Base-by-base conservation (phyloP, 1,140 invertebrate species). In the Drosophila subobscura region DNA sequence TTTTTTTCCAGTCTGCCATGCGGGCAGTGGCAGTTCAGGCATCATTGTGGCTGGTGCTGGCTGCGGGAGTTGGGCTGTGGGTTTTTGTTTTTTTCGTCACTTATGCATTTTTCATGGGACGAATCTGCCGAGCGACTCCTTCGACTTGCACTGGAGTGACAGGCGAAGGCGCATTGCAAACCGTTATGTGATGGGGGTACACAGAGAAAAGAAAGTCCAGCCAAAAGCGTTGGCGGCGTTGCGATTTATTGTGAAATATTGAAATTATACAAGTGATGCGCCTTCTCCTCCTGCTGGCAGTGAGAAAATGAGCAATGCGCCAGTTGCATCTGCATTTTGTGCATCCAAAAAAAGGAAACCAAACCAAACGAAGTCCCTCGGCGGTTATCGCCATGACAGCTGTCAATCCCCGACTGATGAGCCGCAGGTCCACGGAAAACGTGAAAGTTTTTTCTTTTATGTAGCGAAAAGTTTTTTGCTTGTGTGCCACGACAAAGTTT, bases 241-340 rank as follows among this genome's bases (percentile, higher is more conserved):
- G 64, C 67, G 77, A 85, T 81, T 85, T 85, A 81, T 85, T 85
- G 81, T 86, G 83, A 85, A 85, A 86, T 85, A 85, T 85, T 85
- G 79, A 85, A 85, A 85, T 85, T 86, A 88, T 58, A 78, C 78
- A 86, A 81, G 73, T 50, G 16, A 20, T 20, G 16, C 16, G 16
- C 16, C 16, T 20, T 20, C 16, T 40, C 22, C 51, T 12, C 27
- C 5, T n/a, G n/a, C n/a, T n/a, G 46, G 56, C 58, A 65, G 81
- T 66, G 80, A 73, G 72, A 84, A 84, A 84, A 84, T 83, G 79
- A 83, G 76, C 75, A 75, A 75, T 76, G 60, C 79, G 47, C 53
- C 72, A 72, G 70, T 59, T 79, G 47, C 54, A 86, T 85, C 81
- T 85, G 80, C 80, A 84, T 86, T 84, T 84, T 86, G 77, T 80